These are phyloP conservation scores for Nylanderia fulva DNA, from an alignment of 1,140 invertebrate genomes.

Conservation along the genomic window DNA sequence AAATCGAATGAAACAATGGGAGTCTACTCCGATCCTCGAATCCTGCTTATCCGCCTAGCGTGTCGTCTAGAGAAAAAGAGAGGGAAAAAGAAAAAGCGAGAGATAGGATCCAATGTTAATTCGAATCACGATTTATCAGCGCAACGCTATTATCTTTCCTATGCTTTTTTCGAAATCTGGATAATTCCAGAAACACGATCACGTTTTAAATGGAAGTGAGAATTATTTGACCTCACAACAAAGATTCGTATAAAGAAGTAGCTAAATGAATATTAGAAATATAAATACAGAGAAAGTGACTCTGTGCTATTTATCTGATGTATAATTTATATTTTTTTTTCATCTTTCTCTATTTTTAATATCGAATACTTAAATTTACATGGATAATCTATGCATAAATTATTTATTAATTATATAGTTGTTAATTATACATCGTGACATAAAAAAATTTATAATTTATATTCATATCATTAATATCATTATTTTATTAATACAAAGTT, in stretches of 20 bases:
- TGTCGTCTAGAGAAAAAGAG: constrained; percentile 67
- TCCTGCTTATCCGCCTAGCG: constrained; percentile 75
- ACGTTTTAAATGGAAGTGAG: background rate
- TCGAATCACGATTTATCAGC: constrained; percentile 69
- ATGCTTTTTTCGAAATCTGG: constrained; percentile 65
- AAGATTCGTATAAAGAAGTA: background rate
- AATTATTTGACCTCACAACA: background rate
- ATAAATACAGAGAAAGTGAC: background rate
- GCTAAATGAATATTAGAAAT: constrained; percentile 13
- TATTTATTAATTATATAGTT: background rate
- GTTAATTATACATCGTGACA: too few species aligned
- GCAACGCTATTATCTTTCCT: constrained; percentile 62
- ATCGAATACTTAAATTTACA: too few species aligned
- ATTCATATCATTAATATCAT: too few species aligned
- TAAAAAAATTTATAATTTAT: background rate
- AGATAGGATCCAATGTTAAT: constrained; percentile 75
- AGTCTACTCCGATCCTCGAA: constrained; percentile 73
- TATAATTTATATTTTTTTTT: background rate
- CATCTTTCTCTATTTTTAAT: background rate
- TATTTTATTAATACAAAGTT: background rate
- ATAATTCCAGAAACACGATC: background rate
- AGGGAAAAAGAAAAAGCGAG: constrained; percentile 6
- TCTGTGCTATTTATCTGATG: background rate
- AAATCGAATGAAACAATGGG: constrained; percentile 85
- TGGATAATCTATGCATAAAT: background rate